Conservation (phyloP, 2,113 vertebrate genomes). For the Daubentonia madagascariensis region DNA sequence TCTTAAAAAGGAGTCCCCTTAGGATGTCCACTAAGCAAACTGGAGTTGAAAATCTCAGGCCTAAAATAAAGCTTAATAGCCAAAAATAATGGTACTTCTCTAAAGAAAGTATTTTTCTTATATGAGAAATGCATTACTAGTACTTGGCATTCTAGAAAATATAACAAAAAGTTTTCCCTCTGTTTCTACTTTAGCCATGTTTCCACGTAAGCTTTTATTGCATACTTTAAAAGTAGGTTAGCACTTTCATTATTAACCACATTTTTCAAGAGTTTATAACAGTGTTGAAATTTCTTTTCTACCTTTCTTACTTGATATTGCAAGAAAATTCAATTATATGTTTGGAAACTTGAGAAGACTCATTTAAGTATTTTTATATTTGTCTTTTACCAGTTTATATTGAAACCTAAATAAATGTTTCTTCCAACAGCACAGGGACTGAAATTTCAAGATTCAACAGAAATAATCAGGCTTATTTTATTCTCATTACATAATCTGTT, state of each 20-base stretch:
- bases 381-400: slow-evolving; percentile 46
- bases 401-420: slow-evolving; percentile 49
- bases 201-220: slow-evolving; percentile 53
- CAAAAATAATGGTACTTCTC: neutral
- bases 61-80: slow-evolving; percentile 13
- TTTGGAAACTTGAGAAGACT: slow-evolving; percentile 42
- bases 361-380: slow-evolving; percentile 58
- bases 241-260: slow-evolving; percentile 69
- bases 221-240: slow-evolving; percentile 47
- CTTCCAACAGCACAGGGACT: neutral
- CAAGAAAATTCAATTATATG: slow-evolving; percentile 64
- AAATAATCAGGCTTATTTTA: neutral
- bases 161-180: neutral
- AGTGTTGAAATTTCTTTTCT: slow-evolving; percentile 65
- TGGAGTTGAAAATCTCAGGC: neutral
- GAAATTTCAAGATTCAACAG: slow-evolving; percentile 19
- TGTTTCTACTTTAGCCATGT: neutral
- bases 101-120: neutral
- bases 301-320: slow-evolving; percentile 53
- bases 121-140: neutral
- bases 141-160: slow-evolving; percentile 28
- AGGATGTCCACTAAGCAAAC: neutral
- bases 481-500: neutral
- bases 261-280: slow-evolving; percentile 72
- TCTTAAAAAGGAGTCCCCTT: neutral